Evolutionary conservation across 2,888 invertebrate species (phyloP).

Genomic region (Drosophila greeni): DNA sequence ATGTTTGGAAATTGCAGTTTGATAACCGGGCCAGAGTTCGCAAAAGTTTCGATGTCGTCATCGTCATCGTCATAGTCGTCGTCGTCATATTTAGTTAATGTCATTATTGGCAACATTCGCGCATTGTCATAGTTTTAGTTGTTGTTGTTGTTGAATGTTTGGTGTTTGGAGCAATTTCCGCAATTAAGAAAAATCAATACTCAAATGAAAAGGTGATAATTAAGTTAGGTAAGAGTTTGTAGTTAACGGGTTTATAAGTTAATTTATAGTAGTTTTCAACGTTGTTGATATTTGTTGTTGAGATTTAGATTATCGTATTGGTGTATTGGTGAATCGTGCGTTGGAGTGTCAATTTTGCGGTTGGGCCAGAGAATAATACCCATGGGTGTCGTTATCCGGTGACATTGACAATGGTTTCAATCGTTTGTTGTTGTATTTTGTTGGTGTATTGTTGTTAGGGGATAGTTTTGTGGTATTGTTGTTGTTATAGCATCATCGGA

Average conservation of each 20-base stretch:
- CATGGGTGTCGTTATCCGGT: conserved; percentile 51
- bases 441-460: conserved; percentile 44
- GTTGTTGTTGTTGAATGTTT: conserved; percentile 26
- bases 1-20: conserved; percentile 56
- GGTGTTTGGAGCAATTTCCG: neutral
- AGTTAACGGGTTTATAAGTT: neutral
- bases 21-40: conserved; percentile 31
- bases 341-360: conserved; percentile 5
- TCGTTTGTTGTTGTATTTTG: conserved; percentile 40
- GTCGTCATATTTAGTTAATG: conserved; percentile 48
- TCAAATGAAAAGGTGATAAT: neutral
- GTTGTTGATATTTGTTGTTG: neutral
- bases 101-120: conserved; percentile 45
- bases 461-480: conserved; percentile 31
- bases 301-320: too few relatives aligned
- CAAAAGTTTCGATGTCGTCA: conserved; percentile 27
- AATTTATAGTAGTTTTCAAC: neutral
- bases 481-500: conserved; percentile 69
- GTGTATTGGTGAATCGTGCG: neutral
- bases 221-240: neutral
- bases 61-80: conserved; percentile 18
- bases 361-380: neutral
- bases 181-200: conserved; percentile 2
- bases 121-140: conserved; percentile 33
- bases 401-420: conserved; percentile 62